Conservation (phyloP, 2,797 vertebrate genomes). For the Urocyon cinereoargenteus region DNA sequence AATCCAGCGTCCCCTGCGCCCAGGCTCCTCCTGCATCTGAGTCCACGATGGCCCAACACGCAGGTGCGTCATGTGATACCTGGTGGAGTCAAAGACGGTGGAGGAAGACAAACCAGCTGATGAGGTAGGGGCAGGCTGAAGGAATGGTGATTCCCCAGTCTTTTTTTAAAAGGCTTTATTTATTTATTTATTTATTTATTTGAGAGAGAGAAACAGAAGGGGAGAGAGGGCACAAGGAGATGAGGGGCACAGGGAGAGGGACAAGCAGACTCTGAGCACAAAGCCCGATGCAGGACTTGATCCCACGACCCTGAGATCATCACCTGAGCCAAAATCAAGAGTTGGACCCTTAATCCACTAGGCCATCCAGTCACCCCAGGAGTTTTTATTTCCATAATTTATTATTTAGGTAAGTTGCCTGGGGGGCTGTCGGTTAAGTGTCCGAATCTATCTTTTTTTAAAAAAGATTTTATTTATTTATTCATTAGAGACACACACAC, state of each 20-base stretch:
- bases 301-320: neutral
- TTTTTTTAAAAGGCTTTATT: too few relatives aligned
- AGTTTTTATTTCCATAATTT: neutral
- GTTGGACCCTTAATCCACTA: neutral
- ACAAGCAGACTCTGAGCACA: neutral
- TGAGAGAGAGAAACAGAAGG: too few relatives aligned
- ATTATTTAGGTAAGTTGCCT: neutral
- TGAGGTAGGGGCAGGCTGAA: neutral
- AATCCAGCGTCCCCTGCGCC: rapidly evolving
- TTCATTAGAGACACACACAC: too few relatives aligned
- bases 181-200: too few relatives aligned
- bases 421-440: too few relatives aligned
- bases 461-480: too few relatives aligned
- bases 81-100: rapidly evolving
- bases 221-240: neutral
- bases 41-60: neutral
- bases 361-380: neutral
- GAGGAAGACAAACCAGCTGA: neutral
- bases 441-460: too few relatives aligned
- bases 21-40: rapidly evolving
- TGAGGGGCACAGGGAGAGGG: neutral
- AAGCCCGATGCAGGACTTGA: neutral
- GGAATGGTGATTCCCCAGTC: too few relatives aligned
- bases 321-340: neutral
- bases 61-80: rapidly evolving